phyloP scores from a whole-genome alignment of 2,888 invertebrate genomes.

The Adelphocoris suturalis region DNA sequence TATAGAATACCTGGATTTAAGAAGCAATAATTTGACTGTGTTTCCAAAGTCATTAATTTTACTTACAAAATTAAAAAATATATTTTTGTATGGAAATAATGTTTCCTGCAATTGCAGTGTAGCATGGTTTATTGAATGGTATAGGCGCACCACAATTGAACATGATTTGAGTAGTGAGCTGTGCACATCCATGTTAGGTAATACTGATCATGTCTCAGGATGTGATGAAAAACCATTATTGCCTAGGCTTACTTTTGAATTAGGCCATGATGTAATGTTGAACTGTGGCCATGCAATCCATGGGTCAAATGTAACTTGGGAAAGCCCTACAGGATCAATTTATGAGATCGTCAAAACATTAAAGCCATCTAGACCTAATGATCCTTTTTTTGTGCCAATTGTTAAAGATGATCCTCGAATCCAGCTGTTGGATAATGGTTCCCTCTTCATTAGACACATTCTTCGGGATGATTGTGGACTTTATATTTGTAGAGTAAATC shows the following conservation, averaged over 20 bases:
- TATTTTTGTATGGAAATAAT: constrained; percentile 87
- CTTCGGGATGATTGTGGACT: constrained; percentile 90
- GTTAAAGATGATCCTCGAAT: constrained; percentile 63
- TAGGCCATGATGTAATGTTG: constrained; percentile 70
- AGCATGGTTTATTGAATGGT: constrained; percentile 86
- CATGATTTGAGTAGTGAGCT: constrained; percentile 1
- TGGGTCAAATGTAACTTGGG: constrained; percentile 74
- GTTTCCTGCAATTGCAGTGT: constrained; percentile 93
- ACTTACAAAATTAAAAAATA: constrained; percentile 82
- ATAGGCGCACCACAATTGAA: constrained; percentile 13
- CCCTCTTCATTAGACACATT: constrained; percentile 85
- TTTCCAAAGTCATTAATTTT: constrained; percentile 86
- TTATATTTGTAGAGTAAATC: constrained; percentile 92
- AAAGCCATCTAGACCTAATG: neutral
- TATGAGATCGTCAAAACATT: constrained; percentile 3
- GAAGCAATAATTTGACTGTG: constrained; percentile 85
- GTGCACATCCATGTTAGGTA: neutral
- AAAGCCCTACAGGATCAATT: constrained; percentile 81
- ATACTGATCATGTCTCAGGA: neutral
- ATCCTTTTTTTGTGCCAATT: neutral
- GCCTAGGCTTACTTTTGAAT: constrained; percentile 70
- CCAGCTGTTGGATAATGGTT: constrained; percentile 86
- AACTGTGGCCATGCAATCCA: constrained; percentile 66
- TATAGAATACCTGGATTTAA: constrained; percentile 79
- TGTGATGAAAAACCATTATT: constrained; percentile 13